These are phyloP conservation scores for Grammomys dolichurus DNA, from an alignment of 2,113 vertebrate species.

Conservation along the genomic window DNA sequence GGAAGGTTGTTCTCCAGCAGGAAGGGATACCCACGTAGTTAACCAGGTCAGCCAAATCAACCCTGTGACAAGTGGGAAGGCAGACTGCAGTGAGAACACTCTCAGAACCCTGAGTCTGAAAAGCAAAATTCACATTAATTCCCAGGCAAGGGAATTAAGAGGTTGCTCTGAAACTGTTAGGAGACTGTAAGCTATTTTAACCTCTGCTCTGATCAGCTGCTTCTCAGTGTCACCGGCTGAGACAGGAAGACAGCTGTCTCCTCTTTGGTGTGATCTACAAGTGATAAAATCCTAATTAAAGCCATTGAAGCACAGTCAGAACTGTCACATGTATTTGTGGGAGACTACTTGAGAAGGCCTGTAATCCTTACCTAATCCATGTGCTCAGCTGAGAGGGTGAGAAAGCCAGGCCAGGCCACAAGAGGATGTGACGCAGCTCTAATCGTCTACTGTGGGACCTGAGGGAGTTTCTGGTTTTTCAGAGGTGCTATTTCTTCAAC, in stretches of 20 bases:
- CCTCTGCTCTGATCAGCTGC: slow-evolving; percentile 59
- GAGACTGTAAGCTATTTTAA: slow-evolving; percentile 70
- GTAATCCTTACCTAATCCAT: slow-evolving; percentile 37
- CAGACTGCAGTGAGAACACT: not conserved
- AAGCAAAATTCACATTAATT: slow-evolving; percentile 21
- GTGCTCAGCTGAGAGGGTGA: not conserved
- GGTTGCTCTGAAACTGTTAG: not conserved
- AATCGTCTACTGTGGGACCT: not conserved
- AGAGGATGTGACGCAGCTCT: not conserved
- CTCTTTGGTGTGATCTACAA: slow-evolving; percentile 65
- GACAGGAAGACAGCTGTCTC: slow-evolving; percentile 50
- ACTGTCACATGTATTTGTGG: slow-evolving; percentile 53
- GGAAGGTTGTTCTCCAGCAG: not conserved
- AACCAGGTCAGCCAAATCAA: not conserved
- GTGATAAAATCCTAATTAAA: slow-evolving; percentile 70
- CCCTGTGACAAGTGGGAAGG: not conserved
- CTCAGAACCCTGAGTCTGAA: slow-evolving; percentile 1
- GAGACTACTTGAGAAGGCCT: not conserved
- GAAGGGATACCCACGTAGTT: not conserved
- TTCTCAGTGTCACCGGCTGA: slow-evolving; percentile 54
- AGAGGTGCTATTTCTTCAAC: not conserved
- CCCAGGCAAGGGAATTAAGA: not conserved
- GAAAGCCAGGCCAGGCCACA: not conserved
- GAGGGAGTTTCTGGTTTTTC: not conserved
- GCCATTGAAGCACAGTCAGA: slow-evolving; percentile 50